phyloP scores from a whole-genome alignment of 2,797 vertebrate genomes.

The Hydrolagus colliei region DNA sequence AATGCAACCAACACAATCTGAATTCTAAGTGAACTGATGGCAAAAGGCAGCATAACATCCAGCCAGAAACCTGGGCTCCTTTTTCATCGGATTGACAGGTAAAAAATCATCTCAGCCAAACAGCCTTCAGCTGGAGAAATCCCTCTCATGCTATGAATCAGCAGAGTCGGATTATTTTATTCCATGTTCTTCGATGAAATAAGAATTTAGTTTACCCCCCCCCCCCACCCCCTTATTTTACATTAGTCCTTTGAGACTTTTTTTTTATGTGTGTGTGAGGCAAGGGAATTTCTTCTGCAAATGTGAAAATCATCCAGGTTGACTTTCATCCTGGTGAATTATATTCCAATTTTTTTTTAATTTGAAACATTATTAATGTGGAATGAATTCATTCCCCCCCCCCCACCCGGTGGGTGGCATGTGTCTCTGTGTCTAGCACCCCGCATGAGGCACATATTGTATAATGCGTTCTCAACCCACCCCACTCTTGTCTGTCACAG shows the following conservation, averaged over 20 bases:
- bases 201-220: no score
- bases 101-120: not conserved
- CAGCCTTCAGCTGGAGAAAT: not conserved
- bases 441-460: not conserved
- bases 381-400: not conserved
- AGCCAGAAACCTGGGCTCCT: not conserved
- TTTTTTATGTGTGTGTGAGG: no score
- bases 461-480: not conserved
- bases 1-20: constrained; percentile 28
- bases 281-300: not conserved
- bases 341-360: not conserved
- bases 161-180: not conserved
- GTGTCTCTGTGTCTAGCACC: not conserved
- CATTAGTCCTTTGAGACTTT: not conserved
- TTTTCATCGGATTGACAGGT: constrained; percentile 18
- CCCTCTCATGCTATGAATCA: not conserved
- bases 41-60: constrained; percentile 14
- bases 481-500: not conserved
- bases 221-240: not conserved
- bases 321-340: not conserved
- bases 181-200: no score
- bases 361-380: not conserved
- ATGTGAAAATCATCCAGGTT: not conserved
- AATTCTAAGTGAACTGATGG: constrained; percentile 23
- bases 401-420: not conserved